Percentiles rank a stretch among this genome's conserved stretches.
phyloP scores from a whole-genome alignment of 2,888 invertebrate species.

The Perithous albicinctus region DNA sequence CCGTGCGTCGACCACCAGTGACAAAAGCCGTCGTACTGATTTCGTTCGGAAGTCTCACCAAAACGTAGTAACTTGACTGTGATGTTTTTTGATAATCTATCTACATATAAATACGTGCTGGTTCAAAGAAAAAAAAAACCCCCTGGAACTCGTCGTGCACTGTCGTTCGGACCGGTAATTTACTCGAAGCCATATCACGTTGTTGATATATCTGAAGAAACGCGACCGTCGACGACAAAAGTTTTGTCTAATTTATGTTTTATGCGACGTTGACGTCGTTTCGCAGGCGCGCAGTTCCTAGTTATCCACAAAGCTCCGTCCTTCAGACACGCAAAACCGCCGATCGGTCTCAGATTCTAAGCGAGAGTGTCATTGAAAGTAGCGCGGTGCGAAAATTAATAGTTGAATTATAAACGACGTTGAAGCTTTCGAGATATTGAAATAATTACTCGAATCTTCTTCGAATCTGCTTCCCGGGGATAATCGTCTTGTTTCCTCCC shows the following conservation, averaged over 20 bases:
- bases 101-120: conserved; percentile 67
- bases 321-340: conserved; percentile 71
- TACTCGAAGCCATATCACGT: conserved; percentile 59
- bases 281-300: conserved; percentile 79
- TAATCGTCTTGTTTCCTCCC: conserved; percentile 5
- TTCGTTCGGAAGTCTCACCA: conserved; percentile 56
- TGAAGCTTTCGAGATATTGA: conserved; percentile 35
- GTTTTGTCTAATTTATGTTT: conserved; percentile 27
- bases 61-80: conserved; percentile 76
- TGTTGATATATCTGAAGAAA: conserved; percentile 10
- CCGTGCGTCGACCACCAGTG: not conserved
- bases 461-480: conserved; percentile 53
- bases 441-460: conserved; percentile 10
- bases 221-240: conserved; percentile 15
- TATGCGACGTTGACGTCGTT: conserved; percentile 45
- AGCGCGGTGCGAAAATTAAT: conserved; percentile 23
- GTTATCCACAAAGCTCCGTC: conserved; percentile 78
- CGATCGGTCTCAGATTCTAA: conserved; percentile 47
- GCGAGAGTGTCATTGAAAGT: conserved; percentile 20
- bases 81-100: conserved; percentile 81
- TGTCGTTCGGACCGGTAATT: conserved; percentile 54
- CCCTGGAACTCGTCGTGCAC: conserved; percentile 31
- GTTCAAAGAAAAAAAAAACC: conserved; percentile 18
- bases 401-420: conserved; percentile 29
- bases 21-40: conserved; percentile 50